Conservation (phyloP, 2,797 vertebrate genomes). For the Cossypha heuglini region DNA sequence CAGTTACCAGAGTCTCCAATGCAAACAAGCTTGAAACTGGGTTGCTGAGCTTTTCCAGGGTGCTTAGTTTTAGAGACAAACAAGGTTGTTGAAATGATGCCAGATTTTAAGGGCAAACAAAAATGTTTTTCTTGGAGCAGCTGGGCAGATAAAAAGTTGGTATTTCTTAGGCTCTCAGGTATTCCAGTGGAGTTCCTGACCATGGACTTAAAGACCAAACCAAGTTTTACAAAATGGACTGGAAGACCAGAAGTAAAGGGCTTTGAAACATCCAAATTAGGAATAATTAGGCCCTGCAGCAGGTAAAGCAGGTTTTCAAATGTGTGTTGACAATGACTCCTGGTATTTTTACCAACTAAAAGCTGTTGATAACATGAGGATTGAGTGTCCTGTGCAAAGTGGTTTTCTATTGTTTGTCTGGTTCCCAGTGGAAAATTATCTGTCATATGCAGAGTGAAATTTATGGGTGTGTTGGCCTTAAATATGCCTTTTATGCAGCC, state of each 20-base stretch:
- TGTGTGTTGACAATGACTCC: neutral
- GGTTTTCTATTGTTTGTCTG: neutral
- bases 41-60: neutral
- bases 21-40: neutral
- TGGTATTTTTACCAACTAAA: neutral
- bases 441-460: neutral
- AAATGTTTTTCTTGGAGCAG: neutral
- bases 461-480: neutral
- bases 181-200: neutral
- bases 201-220: neutral
- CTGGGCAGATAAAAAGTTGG: neutral
- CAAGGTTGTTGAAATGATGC: neutral
- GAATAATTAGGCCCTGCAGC: neutral
- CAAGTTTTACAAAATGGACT: neutral
- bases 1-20: neutral
- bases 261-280: neutral
- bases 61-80: neutral
- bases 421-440: neutral
- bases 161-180: neutral
- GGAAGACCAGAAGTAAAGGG: neutral
- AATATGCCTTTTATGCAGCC: neutral
- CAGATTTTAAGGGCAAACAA: neutral
- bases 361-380: neutral
- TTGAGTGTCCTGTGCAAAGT: neutral
- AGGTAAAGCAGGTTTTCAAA: neutral